These are phyloP conservation scores for Strigamia crassipes DNA, from an alignment of 2,888 invertebrate genomes.

Conservation along the genomic window DNA sequence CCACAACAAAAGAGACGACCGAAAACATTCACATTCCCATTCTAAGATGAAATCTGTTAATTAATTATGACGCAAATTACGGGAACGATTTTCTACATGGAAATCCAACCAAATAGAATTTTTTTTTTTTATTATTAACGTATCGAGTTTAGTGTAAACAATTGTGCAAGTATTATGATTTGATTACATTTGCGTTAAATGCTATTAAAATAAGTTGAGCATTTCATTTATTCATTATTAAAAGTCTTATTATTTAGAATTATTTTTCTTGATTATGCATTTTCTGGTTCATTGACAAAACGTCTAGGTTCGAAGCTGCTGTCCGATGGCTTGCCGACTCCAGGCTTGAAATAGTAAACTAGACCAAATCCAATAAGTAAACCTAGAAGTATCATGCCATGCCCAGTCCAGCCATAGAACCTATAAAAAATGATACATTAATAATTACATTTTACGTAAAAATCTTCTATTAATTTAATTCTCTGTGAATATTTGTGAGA, in stretches of 20 bases:
- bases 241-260: no score
- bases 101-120: background rate
- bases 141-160: background rate
- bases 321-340: background rate
- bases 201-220: background rate
- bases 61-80: background rate
- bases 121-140: no score
- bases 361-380: background rate
- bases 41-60: background rate
- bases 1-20: background rate
- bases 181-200: background rate
- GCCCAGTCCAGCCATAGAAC: background rate
- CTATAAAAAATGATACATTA: background rate
- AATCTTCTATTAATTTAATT: no score
- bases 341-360: background rate
- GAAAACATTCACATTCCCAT: background rate
- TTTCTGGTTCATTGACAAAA: constrained; percentile 16
- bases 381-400: background rate
- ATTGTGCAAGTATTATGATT: background rate
- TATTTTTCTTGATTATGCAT: background rate
- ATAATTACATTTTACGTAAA: background rate
- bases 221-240: background rate
- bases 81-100: background rate
- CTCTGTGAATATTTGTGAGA: no score
- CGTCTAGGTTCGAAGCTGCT: background rate